These are phyloP conservation scores for Caenorhabditis panamensis DNA, from an alignment of 2,888 invertebrate genomes.

Conservation along the genomic window DNA sequence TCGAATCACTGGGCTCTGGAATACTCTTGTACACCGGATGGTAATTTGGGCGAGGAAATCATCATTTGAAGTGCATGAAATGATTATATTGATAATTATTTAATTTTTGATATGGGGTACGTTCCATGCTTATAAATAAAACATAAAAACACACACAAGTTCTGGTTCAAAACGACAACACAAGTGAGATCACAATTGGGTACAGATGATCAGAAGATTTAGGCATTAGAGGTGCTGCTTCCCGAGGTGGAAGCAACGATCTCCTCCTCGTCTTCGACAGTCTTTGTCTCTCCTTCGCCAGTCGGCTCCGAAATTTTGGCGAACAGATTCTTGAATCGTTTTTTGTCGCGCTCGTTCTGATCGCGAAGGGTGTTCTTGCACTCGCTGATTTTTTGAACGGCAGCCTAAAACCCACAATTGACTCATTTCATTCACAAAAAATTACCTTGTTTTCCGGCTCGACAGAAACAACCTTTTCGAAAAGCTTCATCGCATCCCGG, in stretches of 20 bases:
- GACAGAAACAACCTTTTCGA: conserved; percentile 87
- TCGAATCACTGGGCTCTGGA: conserved; percentile 50
- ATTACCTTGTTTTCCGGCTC: conserved; percentile 89
- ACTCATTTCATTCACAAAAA: not conserved
- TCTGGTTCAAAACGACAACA: not conserved
- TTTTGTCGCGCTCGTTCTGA: conserved; percentile 87
- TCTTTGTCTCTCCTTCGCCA: conserved; percentile 30
- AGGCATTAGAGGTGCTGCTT: conserved; percentile 45
- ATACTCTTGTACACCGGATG: conserved; percentile 51
- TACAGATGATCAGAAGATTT: not conserved
- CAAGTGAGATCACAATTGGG: conserved; percentile 45
- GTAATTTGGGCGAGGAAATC: conserved; percentile 59
- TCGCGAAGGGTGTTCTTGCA: conserved; percentile 88
- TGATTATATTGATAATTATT: too few species aligned
- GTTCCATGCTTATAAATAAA: conserved; percentile 1
- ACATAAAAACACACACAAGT: conserved; percentile 3
- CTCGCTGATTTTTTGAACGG: conserved; percentile 83
- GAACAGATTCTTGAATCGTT: conserved; percentile 94
- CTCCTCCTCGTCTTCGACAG: conserved; percentile 50
- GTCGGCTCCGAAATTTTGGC: conserved; percentile 84
- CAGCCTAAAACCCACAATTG: conserved; percentile 66
- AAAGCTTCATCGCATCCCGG: conserved; percentile 88
- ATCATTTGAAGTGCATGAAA: conserved; percentile 27
- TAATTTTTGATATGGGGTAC: conserved; percentile 6
- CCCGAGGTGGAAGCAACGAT: conserved; percentile 56